A percentile compares a stretch with the other conserved stretches of the same genome.
Evolutionary conservation across 2,797 vertebrate species (phyloP).

Genomic region (Lateolabrax maculatus): DNA sequence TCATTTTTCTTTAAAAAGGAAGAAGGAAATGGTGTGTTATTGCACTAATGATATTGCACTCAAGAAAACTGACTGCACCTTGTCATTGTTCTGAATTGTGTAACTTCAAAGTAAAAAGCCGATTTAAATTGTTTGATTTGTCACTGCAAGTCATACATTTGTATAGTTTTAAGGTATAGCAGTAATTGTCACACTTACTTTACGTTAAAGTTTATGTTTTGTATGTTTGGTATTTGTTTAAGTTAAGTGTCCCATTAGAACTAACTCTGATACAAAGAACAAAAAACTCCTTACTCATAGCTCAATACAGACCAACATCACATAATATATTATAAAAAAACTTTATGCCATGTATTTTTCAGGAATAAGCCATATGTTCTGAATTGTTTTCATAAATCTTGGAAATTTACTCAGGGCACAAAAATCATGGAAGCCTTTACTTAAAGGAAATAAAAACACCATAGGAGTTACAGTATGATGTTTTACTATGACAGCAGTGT

Average conservation of each 20-base stretch:
- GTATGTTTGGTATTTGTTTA: not conserved
- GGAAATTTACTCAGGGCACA: not conserved
- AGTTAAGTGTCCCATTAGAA: too few relatives aligned
- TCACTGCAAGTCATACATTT: not conserved
- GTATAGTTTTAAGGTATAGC: not conserved
- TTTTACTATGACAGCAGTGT: not conserved
- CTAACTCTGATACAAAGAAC: not conserved
- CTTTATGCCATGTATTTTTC: not conserved
- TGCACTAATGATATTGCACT: constrained; percentile 19
- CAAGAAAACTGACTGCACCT: constrained; percentile 14
- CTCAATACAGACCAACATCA: not conserved
- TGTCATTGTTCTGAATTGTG: constrained; percentile 3
- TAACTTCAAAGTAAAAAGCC: constrained; percentile 11
- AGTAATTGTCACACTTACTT: not conserved
- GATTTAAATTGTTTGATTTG: constrained; percentile 12
- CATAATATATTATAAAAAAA: not conserved
- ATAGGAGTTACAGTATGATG: not conserved
- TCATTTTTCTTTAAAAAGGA: constrained; percentile 49
- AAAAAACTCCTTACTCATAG: not conserved
- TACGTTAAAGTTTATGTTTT: not conserved
- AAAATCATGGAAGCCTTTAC: not conserved
- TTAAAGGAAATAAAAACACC: not conserved
- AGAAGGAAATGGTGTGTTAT: constrained; percentile 34
- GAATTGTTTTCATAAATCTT: not conserved
- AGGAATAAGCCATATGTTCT: not conserved